Evolutionary conservation across 2,797 vertebrate species (phyloP), one percentile per base, ranked within the genome.

Genomic region (Heliangelus exortis): DNA sequence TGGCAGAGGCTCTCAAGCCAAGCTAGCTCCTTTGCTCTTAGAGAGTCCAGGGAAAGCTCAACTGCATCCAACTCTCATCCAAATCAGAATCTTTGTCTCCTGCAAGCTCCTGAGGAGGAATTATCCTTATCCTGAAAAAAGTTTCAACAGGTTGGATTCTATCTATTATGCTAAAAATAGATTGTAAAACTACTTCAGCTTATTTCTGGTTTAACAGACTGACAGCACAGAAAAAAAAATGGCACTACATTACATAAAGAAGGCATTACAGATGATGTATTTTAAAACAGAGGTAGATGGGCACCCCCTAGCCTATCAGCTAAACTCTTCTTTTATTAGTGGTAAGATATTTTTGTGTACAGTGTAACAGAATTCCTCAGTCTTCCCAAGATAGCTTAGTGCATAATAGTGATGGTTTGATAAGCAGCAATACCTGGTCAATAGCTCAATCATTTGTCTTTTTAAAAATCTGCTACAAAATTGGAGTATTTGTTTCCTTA

Each of bases 201-300:
- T 84, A 65, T 86, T 74, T 84, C 62, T 80, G 25, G 25, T 68
- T 88, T 36, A 58, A 67, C 6, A 88, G 53, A 74, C 20, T 58
- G 34, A 50, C 71, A 23, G 23, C 20, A 80, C 8, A 10, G 4
- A 18, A 29, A 36, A 53, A 58, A 22, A 51, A 31, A 25, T 3
- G 29, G 6, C 16, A n/a, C 29, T 34, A 19, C 2, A 9, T 61
- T 65, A 74, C 17, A 43, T 14, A 45, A 12, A 59, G 55, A 73
- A 69, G 14, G 15, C 34, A 50, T 26, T 59, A 54, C 4, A 48
- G 33, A 28, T 0, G 0, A 33, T 9, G 15, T 31, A 11, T 39
- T 75, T 61, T 67, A 88, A 62, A 83, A 31, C 36, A 66, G 36
- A 77, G 10, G 9, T 17, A 54, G 51, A 78, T 41, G 11, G 17